Conservation (phyloP, 2,113 vertebrate species). For the Abramis brama region DNA sequence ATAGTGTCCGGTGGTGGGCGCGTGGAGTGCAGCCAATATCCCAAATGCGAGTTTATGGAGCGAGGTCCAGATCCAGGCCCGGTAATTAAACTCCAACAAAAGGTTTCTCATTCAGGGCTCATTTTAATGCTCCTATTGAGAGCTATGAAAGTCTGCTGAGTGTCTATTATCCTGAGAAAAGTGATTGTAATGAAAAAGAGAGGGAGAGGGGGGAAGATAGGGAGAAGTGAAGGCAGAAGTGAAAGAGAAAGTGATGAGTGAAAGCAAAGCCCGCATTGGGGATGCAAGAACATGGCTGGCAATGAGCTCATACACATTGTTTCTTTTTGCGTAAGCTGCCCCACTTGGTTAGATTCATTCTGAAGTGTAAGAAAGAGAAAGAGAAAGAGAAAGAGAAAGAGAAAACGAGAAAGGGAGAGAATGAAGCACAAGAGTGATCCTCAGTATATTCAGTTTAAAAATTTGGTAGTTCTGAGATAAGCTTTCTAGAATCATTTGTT, state of each 20-base stretch:
- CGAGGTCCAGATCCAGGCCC: conserved; percentile 31
- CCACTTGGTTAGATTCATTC: conserved; percentile 42
- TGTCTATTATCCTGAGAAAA: conserved; percentile 42
- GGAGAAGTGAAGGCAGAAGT: conserved; percentile 21
- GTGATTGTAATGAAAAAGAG: conserved; percentile 34
- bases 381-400: conserved; percentile 3
- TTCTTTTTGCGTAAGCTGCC: conserved; percentile 40
- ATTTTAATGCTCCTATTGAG: conserved; percentile 54
- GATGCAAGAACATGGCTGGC: conserved; percentile 34
- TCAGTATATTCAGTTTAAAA: conserved; percentile 9
- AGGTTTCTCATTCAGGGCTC: conserved; percentile 37
- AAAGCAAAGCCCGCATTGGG: conserved; percentile 40
- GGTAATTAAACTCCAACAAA: conserved; percentile 48
- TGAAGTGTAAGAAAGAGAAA: conserved; percentile 30
- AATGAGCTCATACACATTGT: conserved; percentile 54
- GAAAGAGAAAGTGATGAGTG: conserved; percentile 29
- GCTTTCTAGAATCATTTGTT: background rate
- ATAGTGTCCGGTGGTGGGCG: conserved; percentile 2
- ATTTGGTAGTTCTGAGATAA: background rate
- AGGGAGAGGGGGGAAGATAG: background rate
- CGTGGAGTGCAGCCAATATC: background rate
- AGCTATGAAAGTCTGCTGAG: conserved; percentile 45
- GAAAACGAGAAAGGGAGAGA: background rate
- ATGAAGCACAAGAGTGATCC: conserved; percentile 17
- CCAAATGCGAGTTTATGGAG: conserved; percentile 5